Percentiles rank a stretch among this genome's conserved stretches.
Conservation (phyloP, 2,797 vertebrate species). For the Macropodus opercularis region DNA sequence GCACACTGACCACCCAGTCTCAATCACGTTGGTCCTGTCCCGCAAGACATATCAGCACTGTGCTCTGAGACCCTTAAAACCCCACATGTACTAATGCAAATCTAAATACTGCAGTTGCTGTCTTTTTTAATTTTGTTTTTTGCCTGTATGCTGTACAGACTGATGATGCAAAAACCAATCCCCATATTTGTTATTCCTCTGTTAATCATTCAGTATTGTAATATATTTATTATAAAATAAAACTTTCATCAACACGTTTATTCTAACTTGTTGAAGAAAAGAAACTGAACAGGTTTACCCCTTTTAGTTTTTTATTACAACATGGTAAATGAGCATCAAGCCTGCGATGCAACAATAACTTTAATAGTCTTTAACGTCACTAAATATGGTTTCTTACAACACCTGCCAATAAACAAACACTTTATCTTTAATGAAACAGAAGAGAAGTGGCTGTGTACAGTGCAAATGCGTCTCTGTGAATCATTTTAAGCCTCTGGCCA, state of each 20-base stretch:
- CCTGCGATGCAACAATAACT: neutral
- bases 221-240: conserved; percentile 91
- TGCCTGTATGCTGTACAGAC: conserved; percentile 81
- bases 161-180: conserved; percentile 80
- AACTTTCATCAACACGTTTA: conserved; percentile 81
- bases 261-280: neutral
- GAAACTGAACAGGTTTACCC: neutral
- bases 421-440: neutral
- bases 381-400: too few species aligned
- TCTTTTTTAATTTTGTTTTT: conserved; percentile 51
- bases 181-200: conserved; percentile 77
- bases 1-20: conserved; percentile 34
- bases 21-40: conserved; percentile 45
- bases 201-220: conserved; percentile 87
- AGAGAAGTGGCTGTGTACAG: neutral
- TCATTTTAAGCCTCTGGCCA: neutral
- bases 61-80: conserved; percentile 46
- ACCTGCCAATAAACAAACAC: conserved; percentile 6
- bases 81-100: conserved; percentile 42
- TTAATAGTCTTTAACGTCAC: too few species aligned
- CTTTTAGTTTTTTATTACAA: conserved; percentile 16
- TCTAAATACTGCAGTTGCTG: conserved; percentile 64
- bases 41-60: conserved; percentile 38
- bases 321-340: neutral
- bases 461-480: neutral